Evolutionary conservation across 2,797 vertebrate genomes (phyloP).

Genomic region (Galaxias olidus): DNA sequence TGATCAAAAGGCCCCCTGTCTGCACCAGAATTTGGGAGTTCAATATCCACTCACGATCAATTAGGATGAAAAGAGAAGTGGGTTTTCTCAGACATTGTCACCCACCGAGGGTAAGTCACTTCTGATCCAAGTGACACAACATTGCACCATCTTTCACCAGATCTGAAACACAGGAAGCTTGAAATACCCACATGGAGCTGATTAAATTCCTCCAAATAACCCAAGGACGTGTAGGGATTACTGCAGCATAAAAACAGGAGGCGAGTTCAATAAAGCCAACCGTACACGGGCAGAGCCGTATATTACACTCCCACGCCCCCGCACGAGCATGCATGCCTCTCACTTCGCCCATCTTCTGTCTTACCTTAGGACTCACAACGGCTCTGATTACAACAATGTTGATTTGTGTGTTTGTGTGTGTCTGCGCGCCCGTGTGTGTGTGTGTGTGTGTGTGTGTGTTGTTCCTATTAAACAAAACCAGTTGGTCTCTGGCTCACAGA

Average conservation of each 20-base stretch:
- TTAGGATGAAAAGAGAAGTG: constrained; percentile 16
- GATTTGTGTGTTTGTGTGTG: too few species aligned
- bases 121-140: constrained; percentile 35
- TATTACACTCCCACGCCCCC: too few species aligned
- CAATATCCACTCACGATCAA: constrained; percentile 48
- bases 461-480: constrained; percentile 51
- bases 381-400: too few species aligned
- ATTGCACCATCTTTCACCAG: constrained; percentile 13
- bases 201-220: constrained; percentile 31
- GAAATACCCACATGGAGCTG: too few species aligned
- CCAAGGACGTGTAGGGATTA: constrained; percentile 5
- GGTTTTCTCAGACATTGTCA: background rate
- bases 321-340: too few species aligned
- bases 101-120: constrained; percentile 13
- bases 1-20: constrained; percentile 30
- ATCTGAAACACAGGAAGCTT: constrained; percentile 4
- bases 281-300: too few species aligned
- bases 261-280: too few species aligned
- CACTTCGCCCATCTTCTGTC: too few species aligned
- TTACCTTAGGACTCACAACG: too few species aligned
- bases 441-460: too few species aligned
- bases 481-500: constrained; percentile 42
- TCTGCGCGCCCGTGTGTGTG: too few species aligned
- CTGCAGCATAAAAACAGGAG: too few species aligned
- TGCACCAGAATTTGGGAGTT: constrained; percentile 28